Evolutionary conservation across 1,140 invertebrate genomes (phyloP).

Genomic region (Trichoplusia ni): DNA sequence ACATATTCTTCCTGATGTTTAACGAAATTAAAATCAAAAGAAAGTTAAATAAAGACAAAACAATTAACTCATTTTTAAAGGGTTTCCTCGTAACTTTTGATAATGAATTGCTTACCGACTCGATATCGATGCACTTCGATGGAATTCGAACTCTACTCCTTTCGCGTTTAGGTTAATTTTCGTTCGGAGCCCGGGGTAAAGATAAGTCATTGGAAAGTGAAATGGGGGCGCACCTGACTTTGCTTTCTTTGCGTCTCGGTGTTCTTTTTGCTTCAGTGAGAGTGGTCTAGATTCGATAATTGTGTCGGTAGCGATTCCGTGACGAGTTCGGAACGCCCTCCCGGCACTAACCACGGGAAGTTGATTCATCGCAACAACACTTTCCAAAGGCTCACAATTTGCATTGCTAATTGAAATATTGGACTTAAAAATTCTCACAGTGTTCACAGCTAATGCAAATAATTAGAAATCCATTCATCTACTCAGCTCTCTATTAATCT

Average conservation of each 20-base stretch:
- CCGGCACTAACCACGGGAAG: slow-evolving; percentile 36
- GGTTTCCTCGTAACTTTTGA: slow-evolving; percentile 75
- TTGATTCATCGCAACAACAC: slow-evolving; percentile 22
- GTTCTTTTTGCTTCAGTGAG: slow-evolving; percentile 80
- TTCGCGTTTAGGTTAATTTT: slow-evolving; percentile 45
- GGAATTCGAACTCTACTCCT: slow-evolving; percentile 34
- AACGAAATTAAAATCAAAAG: slow-evolving; percentile 52
- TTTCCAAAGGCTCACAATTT: slow-evolving; percentile 26
- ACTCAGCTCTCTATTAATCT: slow-evolving; percentile 14
- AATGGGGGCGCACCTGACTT: slow-evolving; percentile 77
- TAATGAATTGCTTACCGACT: slow-evolving; percentile 66
- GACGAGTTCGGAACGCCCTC: slow-evolving; percentile 57
- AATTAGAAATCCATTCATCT: slow-evolving; percentile 24
- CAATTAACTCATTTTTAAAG: slow-evolving; percentile 73
- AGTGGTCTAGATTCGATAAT: slow-evolving; percentile 79
- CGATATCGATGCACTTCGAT: slow-evolving; percentile 20
- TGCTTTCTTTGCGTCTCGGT: slow-evolving; percentile 75
- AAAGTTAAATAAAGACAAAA: slow-evolving; percentile 56
- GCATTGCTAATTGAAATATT: slow-evolving; percentile 30
- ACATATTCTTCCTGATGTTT: neutral
- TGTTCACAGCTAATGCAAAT: slow-evolving; percentile 26
- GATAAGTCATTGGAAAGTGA: slow-evolving; percentile 79
- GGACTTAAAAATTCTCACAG: slow-evolving; percentile 12
- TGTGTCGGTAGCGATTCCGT: slow-evolving; percentile 74
- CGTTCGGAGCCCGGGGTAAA: slow-evolving; percentile 34